Evolutionary conservation across 2,888 invertebrate species (phyloP).

Genomic region (Meiosimyza platycephala): DNA sequence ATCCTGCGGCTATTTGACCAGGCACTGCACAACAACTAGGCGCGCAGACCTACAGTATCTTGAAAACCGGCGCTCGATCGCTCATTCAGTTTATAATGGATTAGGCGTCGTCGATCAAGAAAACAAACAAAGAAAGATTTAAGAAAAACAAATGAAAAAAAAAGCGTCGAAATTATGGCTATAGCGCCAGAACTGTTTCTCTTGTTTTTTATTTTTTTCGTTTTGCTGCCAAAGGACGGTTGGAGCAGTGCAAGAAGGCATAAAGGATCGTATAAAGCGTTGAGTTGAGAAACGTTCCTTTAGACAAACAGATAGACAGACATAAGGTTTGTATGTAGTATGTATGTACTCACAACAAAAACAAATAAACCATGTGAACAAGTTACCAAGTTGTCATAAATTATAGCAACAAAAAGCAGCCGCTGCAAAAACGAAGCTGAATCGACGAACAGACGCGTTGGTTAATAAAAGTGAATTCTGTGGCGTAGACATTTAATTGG

Average conservation of each 20-base stretch:
- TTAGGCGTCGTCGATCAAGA: constrained; percentile 35
- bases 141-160: neutral
- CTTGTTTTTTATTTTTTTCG: too few relatives aligned
- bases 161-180: too few relatives aligned
- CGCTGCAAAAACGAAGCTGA: neutral
- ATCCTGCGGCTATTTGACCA: constrained; percentile 11
- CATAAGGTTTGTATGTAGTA: neutral
- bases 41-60: too few relatives aligned
- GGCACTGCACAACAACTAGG: neutral
- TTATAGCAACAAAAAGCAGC: constrained; percentile 16
- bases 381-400: constrained; percentile 28
- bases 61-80: constrained; percentile 15
- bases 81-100: constrained; percentile 24
- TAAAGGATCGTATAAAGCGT: neutral
- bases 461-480: constrained; percentile 27
- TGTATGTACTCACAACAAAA: neutral
- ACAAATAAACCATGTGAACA: constrained; percentile 32
- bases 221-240: neutral
- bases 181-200: neutral
- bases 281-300: neutral
- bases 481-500: constrained; percentile 31
- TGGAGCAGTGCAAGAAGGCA: neutral
- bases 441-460: neutral
- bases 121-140: constrained; percentile 27
- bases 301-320: constrained; percentile 11